Percentiles rank a stretch among this genome's conserved stretches.
Conservation (phyloP, 2,888 invertebrate species). For the Caenorhabditis doughertyi region DNA sequence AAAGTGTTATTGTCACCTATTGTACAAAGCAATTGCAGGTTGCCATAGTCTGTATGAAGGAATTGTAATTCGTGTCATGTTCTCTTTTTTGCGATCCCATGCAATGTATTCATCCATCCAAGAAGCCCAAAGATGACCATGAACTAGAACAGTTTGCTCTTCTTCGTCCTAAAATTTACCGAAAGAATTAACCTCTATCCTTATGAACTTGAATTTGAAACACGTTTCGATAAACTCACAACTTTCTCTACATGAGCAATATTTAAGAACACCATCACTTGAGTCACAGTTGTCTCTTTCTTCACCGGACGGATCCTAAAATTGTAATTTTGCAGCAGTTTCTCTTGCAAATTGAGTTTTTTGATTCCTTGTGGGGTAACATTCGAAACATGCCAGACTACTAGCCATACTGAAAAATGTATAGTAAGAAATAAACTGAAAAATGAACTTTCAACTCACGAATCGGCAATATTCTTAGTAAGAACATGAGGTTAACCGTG, state of each 20-base stretch:
- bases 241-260: slow-evolving; percentile 81
- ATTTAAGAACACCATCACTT: slow-evolving; percentile 74
- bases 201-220: background rate
- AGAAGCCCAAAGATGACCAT: slow-evolving; percentile 78
- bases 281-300: slow-evolving; percentile 72
- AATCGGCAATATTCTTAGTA: background rate
- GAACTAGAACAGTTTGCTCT: slow-evolving; percentile 81
- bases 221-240: slow-evolving; percentile 62
- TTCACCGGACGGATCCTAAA: slow-evolving; percentile 76
- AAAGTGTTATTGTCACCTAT: slow-evolving; percentile 66
- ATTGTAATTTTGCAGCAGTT: slow-evolving; percentile 19
- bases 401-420: background rate
- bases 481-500: background rate
- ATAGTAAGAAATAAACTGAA: no score
- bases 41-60: slow-evolving; percentile 80
- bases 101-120: slow-evolving; percentile 81
- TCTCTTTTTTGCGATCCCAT: slow-evolving; percentile 74
- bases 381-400: background rate
- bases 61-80: slow-evolving; percentile 70
- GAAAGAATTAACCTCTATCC: slow-evolving; percentile 1
- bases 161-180: slow-evolving; percentile 81
- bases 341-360: background rate
- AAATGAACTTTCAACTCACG: no score
- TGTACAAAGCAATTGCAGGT: slow-evolving; percentile 81
- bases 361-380: background rate